Evolutionary conservation across 1,140 invertebrate species (phyloP).

Genomic region (Heliothis subflexa): DNA sequence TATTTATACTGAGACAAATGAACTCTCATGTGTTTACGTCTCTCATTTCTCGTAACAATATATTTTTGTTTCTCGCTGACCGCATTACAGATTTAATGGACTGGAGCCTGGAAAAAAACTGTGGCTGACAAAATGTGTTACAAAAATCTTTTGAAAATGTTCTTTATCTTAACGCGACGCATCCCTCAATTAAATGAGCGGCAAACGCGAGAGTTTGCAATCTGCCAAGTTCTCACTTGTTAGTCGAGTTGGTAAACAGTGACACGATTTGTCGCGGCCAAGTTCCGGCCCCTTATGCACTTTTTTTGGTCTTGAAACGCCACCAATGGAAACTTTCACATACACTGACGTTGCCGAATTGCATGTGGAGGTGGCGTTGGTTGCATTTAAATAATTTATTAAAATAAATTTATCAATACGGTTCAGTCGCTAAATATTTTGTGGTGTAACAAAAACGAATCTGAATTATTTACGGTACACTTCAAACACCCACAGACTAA

Average conservation of each 20-base stretch:
- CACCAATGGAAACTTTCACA: constrained; percentile 57
- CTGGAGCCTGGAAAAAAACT: constrained; percentile 36
- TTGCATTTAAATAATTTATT: constrained; percentile 44
- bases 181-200: constrained; percentile 54
- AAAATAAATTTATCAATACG: constrained; percentile 9
- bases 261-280: constrained; percentile 62
- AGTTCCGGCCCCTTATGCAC: constrained; percentile 66
- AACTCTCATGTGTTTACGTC: constrained; percentile 52
- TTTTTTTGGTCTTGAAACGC: constrained; percentile 67
- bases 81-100: constrained; percentile 61
- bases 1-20: constrained; percentile 41
- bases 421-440: constrained; percentile 13
- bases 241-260: constrained; percentile 73
- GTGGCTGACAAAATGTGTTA: constrained; percentile 25
- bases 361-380: constrained; percentile 24
- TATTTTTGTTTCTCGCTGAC: constrained; percentile 61
- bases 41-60: constrained; percentile 55
- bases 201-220: constrained; percentile 56
- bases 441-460: constrained; percentile 5
- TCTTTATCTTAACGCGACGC: constrained; percentile 36
- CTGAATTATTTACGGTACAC: constrained; percentile 12
- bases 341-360: constrained; percentile 35
- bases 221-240: constrained; percentile 63
- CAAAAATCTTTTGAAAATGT: constrained; percentile 14
- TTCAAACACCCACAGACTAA: background rate